Conservation (phyloP, 2,113 vertebrate genomes). For the Numida meleagris region DNA sequence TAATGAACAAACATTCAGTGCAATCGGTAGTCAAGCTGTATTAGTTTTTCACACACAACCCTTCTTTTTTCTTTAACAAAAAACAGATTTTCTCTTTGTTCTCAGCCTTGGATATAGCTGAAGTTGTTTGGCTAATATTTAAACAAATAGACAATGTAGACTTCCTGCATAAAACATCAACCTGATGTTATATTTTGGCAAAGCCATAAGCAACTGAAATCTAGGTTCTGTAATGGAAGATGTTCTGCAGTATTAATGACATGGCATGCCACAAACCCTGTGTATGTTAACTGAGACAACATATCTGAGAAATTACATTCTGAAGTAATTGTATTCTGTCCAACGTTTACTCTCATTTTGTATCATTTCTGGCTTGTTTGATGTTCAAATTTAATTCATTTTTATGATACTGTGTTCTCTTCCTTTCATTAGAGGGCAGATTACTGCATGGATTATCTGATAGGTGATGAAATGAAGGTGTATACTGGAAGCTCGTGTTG, state of each 20-base stretch:
- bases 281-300: background rate
- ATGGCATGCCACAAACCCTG: background rate
- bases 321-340: background rate
- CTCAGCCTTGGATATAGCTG: background rate
- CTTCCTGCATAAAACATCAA: background rate
- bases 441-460: background rate
- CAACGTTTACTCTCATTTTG: background rate
- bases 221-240: background rate
- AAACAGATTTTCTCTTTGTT: background rate
- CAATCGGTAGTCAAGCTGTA: background rate
- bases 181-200: background rate
- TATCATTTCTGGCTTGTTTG: background rate
- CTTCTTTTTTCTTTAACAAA: rapidly evolving
- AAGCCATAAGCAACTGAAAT: background rate
- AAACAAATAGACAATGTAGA: background rate
- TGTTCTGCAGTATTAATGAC: background rate
- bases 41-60: rapidly evolving
- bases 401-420: background rate
- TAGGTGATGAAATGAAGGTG: background rate
- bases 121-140: background rate
- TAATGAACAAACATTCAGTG: background rate
- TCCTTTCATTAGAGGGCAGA: background rate
- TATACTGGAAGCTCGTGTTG: background rate
- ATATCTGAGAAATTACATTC: background rate
- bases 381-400: background rate